Conservation (phyloP, 2,113 vertebrate species). For the Anser brachyrhynchus region DNA sequence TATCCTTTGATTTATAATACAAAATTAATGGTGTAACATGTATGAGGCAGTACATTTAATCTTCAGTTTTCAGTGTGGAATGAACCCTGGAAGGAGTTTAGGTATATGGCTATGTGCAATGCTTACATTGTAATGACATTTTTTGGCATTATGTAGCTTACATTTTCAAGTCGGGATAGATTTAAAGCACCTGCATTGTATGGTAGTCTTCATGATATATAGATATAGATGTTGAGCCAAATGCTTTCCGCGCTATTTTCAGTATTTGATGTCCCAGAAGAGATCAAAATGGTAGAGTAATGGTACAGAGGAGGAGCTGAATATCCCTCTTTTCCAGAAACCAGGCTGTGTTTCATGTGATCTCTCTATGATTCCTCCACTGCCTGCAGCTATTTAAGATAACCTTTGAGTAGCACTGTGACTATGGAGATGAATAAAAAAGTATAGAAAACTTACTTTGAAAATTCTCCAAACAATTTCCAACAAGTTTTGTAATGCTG, state of each 20-base stretch:
- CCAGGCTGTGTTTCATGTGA: conserved; percentile 16
- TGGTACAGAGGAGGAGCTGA: not conserved
- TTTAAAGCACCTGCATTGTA: not conserved
- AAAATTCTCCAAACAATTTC: conserved; percentile 53
- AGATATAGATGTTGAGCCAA: not conserved
- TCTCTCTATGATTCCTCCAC: not conserved
- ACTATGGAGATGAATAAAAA: conserved; percentile 25
- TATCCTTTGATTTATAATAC: not conserved
- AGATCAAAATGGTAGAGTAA: conserved; percentile 4
- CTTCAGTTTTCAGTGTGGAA: not conserved
- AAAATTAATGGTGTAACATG: not conserved
- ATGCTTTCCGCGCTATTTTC: conserved; percentile 29
- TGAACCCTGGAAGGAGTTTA: not conserved
- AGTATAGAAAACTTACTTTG: conserved; percentile 38
- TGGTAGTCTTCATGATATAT: not conserved
- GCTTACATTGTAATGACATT: not conserved
- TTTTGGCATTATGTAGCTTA: not conserved
- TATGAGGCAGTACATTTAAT: not conserved
- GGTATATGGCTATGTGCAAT: not conserved
- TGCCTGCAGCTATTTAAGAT: conserved; percentile 53
- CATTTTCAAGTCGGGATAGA: not conserved
- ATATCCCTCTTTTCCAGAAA: not conserved
- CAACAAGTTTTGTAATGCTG: conserved; percentile 33
- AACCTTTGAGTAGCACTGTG: conserved; percentile 38
- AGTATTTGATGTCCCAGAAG: conserved; percentile 8